phyloP scores from a whole-genome alignment of 1,140 invertebrate species.

The Alviniconcha marisindica region DNA sequence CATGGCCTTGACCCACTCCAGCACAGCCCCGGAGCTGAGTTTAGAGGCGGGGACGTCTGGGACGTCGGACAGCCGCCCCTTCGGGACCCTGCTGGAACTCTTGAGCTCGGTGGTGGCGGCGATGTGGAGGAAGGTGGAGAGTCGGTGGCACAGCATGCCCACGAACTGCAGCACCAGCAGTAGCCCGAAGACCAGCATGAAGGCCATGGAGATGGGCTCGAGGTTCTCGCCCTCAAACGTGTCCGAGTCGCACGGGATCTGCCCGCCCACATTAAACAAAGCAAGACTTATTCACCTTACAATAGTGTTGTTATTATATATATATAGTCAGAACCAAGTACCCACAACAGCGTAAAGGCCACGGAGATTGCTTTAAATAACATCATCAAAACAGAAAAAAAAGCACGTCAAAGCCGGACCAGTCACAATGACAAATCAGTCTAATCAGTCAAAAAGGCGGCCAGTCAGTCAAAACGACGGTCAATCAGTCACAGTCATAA shows the following conservation, averaged over 20 bases:
- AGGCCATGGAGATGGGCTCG: constrained; percentile 77
- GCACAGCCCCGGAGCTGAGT: constrained; percentile 10
- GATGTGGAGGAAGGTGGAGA: constrained; percentile 74
- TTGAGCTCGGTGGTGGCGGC: constrained; percentile 62
- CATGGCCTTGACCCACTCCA: constrained; percentile 41
- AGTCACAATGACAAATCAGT: no score
- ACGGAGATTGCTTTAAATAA: no score
- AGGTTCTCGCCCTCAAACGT: constrained; percentile 53
- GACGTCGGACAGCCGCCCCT: background rate
- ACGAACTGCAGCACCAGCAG: constrained; percentile 77
- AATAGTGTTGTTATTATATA: no score
- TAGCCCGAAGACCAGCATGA: constrained; percentile 77
- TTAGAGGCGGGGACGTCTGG: background rate
- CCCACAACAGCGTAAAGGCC: constrained; percentile 8
- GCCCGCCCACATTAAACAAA: no score
- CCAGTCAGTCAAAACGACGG: no score
- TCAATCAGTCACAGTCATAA: no score
- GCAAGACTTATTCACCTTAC: no score
- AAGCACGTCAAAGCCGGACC: no score
- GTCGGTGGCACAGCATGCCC: constrained; percentile 71
- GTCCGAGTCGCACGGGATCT: constrained; percentile 29
- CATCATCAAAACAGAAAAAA: no score
- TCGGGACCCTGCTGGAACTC: constrained; percentile 1
- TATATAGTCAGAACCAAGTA: no score
- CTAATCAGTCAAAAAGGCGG: no score